Evolutionary conservation across 37 sponge, comb jelly and placozoan species (phyloP).

Genomic region (Aplysina aerophoba): DNA sequence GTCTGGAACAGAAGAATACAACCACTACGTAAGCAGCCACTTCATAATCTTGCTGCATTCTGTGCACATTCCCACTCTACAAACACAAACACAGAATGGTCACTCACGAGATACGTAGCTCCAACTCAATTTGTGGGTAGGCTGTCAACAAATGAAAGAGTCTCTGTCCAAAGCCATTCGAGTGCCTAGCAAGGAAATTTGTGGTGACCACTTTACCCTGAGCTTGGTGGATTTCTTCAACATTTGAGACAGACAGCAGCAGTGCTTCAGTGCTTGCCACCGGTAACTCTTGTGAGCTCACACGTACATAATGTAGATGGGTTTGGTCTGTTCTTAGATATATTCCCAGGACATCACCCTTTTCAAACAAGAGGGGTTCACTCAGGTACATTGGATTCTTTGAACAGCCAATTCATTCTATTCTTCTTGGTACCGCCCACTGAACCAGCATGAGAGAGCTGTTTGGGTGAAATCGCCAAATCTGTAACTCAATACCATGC

Average conservation of each 20-base stretch:
- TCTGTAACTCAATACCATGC: not conserved
- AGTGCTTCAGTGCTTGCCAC: not conserved
- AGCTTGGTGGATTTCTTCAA: not conserved
- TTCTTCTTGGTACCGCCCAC: not conserved
- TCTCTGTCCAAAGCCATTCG: no score
- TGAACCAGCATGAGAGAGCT: not conserved
- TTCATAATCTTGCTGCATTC: no score
- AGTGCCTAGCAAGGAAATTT: not conserved
- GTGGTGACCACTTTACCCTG: not conserved
- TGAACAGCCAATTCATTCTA: not conserved
- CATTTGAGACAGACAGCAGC: not conserved
- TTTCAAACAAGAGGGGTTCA: conserved; percentile 6
- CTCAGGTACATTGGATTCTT: not conserved
- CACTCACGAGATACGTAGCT: no score
- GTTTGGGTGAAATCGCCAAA: not conserved
- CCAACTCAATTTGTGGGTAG: conserved; percentile 12
- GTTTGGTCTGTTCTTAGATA: not conserved
- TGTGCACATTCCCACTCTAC: no score
- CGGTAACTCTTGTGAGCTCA: not conserved
- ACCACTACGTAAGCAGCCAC: no score
- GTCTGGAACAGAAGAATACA: no score
- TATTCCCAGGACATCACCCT: conserved; percentile 20
- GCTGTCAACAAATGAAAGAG: not conserved
- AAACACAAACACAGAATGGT: no score
- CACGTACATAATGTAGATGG: not conserved